Evolutionary conservation across 2,888 invertebrate species (phyloP).

Genomic region (Microdon myrmicae): DNA sequence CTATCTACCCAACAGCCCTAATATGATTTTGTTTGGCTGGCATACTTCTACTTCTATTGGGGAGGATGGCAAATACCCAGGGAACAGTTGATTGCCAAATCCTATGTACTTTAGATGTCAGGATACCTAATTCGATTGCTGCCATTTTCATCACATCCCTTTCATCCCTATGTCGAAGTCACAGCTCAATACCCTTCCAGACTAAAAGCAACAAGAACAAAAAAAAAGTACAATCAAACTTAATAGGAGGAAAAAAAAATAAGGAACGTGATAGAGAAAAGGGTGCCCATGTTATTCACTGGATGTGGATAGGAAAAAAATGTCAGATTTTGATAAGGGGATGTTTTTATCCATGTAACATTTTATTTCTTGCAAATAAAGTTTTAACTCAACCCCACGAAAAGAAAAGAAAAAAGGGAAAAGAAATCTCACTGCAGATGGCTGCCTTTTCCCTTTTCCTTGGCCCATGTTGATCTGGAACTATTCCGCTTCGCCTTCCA

Average conservation of each 20-base stretch:
- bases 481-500: no score
- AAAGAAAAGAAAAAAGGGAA: conserved; percentile 2
- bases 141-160: conserved; percentile 26
- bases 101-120: conserved; percentile 8
- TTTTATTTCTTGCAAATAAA: conserved; percentile 41
- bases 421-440: conserved; percentile 35
- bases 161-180: conserved; percentile 35
- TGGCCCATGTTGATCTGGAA: no score
- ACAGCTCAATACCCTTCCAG: conserved; percentile 45
- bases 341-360: conserved; percentile 34
- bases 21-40: conserved; percentile 28
- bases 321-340: conserved; percentile 50
- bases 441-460: no score
- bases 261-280: no score
- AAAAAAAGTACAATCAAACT: conserved; percentile 34
- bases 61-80: conserved; percentile 9
- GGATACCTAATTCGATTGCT: conserved; percentile 26
- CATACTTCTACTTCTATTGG: no score
- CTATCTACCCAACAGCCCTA: not conserved
- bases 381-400: conserved; percentile 23
- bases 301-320: conserved; percentile 26
- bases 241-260: conserved; percentile 26
- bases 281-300: no score
- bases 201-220: no score
- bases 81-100: conserved; percentile 1